Evolutionary conservation across 2,797 vertebrate genomes (phyloP), one percentile per base, ranked within the genome.

Genomic region (Enteromius viviparus): DNA sequence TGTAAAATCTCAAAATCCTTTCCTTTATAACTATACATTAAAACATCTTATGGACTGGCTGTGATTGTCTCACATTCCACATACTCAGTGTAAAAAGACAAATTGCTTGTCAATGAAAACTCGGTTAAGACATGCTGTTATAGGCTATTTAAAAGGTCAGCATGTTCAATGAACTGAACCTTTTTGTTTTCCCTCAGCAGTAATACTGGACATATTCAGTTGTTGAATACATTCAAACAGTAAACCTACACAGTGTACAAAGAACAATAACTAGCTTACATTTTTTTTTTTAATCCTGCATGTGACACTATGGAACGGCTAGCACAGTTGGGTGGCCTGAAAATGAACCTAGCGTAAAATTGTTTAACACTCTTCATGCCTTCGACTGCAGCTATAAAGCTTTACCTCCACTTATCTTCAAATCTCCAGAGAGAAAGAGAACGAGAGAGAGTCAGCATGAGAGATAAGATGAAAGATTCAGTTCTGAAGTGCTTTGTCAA

Each of bases 391-490:
- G 81, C 62, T 78, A 32, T 66, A 66, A 79, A 79, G 45, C 75
- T 12, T 77, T 77, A 51, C 8, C 66, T 70, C 6, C 37, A 70
- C 74, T 77, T 68, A 82, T 62, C 37, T 66, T 70, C 6, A 49
- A 64, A 23, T 74, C 78, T 71, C 66, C 51, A 70, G 64, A 62
- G 82, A 34, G 26, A 70, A 65, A 9, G 47, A 6, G 47, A 51
- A 21, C 10, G 65, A 60, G 12, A 70, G 64, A 45, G 53, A 32
- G 71, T 65, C 66, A 90, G 82, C 62, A 78, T 66, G 53, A 84
- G 80, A 40, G 78, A 78, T 55, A 80, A 85, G 85, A 87, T 70
- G 53, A 70, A 83, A 78, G 82, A 83, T 78, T 60, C 12, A 62
- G 53, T 85, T 81, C 87, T 85, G 40, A 68, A 71, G 65, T 78